Conservation (phyloP, 1,140 invertebrate species). For the Eumaeus atala region DNA sequence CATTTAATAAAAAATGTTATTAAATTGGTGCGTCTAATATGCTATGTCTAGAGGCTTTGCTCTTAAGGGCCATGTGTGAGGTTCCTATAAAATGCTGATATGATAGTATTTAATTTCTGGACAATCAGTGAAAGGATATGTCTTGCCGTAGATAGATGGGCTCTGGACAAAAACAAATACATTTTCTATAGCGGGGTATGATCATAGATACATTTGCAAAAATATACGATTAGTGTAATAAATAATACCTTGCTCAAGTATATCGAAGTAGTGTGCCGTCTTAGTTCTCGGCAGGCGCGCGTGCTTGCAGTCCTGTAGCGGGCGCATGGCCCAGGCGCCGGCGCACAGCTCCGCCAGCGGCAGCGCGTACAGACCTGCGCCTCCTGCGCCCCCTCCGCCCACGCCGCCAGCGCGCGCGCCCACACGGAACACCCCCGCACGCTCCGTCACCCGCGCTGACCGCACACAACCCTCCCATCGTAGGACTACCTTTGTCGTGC, state of each 20-base stretch:
- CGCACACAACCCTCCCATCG: conserved; percentile 62
- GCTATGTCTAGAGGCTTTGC: too few relatives aligned
- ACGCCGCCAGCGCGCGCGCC: conserved; percentile 37
- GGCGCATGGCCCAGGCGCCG: conserved; percentile 64
- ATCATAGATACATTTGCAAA: too few relatives aligned
- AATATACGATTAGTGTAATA: too few relatives aligned
- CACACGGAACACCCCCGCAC: conserved; percentile 56
- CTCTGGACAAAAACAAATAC: too few relatives aligned
- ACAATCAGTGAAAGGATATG: too few relatives aligned
- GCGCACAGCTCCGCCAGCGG: conserved; percentile 50
- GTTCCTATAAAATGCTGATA: too few relatives aligned
- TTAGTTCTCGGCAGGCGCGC: conserved; percentile 57
- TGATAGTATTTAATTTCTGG: too few relatives aligned
- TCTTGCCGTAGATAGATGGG: too few relatives aligned
- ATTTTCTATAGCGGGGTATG: too few relatives aligned
- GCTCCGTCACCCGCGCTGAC: conserved; percentile 49
- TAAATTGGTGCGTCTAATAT: too few relatives aligned
- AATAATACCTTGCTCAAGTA: conserved; percentile 50
- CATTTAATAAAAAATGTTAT: too few relatives aligned
- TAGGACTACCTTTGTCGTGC: conserved; percentile 56
- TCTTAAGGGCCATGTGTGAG: too few relatives aligned
- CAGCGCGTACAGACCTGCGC: conserved; percentile 60
- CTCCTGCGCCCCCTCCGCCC: conserved; percentile 50
- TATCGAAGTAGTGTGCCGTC: conserved; percentile 60
- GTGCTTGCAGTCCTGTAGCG: conserved; percentile 64